Conservation (phyloP, 2,888 invertebrate species). For the Fissipunctia ypsillon region DNA sequence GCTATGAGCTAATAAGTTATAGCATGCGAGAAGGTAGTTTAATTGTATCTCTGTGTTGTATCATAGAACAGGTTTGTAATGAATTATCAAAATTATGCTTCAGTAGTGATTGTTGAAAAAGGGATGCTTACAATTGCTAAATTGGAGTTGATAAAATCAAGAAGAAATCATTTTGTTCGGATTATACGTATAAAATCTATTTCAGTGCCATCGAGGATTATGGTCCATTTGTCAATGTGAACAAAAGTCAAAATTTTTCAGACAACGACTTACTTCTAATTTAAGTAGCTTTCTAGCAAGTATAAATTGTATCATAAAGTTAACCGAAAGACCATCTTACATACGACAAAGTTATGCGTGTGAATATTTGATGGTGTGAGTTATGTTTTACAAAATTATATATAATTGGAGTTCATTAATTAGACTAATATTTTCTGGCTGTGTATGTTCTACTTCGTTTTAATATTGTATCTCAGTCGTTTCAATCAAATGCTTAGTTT, state of each 20-base stretch:
- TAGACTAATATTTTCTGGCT: neutral
- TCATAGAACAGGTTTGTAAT: neutral
- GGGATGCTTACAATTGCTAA: too few relatives aligned
- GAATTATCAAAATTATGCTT: neutral
- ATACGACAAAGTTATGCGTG: too few relatives aligned
- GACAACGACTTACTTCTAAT: neutral
- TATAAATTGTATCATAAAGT: neutral
- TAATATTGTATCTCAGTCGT: neutral
- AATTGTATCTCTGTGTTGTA: neutral
- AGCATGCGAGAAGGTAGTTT: neutral
- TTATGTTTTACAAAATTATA: neutral
- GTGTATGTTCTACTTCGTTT: neutral
- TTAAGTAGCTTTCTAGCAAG: neutral
- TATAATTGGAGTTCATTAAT: neutral
- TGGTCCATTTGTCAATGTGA: neutral
- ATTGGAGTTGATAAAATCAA: neutral
- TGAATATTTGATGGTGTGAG: neutral
- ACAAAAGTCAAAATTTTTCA: neutral
- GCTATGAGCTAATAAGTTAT: constrained; percentile 9
- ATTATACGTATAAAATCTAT: neutral
- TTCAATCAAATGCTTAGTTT: neutral
- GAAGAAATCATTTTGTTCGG: neutral
- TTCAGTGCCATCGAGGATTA: neutral
- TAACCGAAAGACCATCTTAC: neutral
- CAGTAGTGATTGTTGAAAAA: neutral